A percentile compares a stretch with the other conserved stretches of the same genome.
Conservation (phyloP, 1,140 invertebrate genomes). For the Hesperophylax magnus region DNA sequence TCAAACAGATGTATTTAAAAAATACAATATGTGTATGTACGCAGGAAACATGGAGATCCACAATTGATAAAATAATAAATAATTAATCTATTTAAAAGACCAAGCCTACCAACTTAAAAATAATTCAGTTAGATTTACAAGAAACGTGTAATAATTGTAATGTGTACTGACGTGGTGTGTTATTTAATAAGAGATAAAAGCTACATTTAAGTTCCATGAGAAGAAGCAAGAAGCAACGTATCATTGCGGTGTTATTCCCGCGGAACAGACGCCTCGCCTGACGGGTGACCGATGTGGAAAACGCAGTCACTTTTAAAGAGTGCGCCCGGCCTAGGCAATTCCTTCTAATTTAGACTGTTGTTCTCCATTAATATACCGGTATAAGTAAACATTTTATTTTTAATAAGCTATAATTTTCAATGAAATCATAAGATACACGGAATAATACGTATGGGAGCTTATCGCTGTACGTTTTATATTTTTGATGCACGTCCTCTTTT, state of each 20-base stretch:
- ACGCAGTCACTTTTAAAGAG: neutral
- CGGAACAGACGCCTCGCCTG: too few species aligned
- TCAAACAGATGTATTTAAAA: too few species aligned
- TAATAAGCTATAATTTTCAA: constrained; percentile 35
- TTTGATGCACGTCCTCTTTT: constrained; percentile 5
- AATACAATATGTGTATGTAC: too few species aligned
- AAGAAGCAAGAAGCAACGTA: too few species aligned
- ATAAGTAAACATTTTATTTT: constrained; percentile 32
- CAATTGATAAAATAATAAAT: too few species aligned
- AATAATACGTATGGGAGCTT: constrained; percentile 7
- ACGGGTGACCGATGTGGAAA: too few species aligned
- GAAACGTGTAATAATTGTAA: neutral
- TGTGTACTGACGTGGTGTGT: too few species aligned
- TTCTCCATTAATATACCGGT: neutral
- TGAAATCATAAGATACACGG: constrained; percentile 20
- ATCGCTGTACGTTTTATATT: neutral
- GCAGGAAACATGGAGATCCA: too few species aligned
- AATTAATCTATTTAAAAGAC: too few species aligned
- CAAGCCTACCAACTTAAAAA: neutral
- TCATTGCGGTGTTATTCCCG: too few species aligned
- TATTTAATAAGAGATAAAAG: too few species aligned
- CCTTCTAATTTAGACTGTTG: constrained; percentile 7
- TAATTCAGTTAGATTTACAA: neutral
- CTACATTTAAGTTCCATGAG: too few species aligned
- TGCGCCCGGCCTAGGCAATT: neutral